phyloP scores from a whole-genome alignment of 2,888 invertebrate species.

The Chaetoderma sp. region DNA sequence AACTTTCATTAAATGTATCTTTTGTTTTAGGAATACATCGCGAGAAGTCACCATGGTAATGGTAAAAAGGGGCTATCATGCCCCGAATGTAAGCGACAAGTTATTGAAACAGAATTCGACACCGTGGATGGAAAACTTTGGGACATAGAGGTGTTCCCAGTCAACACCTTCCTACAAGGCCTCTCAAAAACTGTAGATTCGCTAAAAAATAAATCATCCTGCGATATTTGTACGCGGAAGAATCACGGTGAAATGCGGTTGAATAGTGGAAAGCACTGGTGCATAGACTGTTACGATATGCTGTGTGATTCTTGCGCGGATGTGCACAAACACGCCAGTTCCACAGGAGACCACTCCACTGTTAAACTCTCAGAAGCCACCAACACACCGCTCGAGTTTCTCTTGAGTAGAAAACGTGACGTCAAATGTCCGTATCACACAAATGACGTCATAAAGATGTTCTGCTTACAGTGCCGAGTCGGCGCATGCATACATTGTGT shows the following conservation, averaged over 20 bases:
- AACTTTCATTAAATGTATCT: no score
- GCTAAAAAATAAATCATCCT: neutral
- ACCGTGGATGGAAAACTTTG: no score
- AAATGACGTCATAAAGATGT: conserved; percentile 44
- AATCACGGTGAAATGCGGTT: no score
- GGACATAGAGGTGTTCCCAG: neutral
- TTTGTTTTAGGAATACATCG: no score
- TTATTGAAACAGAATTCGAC: no score
- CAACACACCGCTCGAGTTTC: conserved; percentile 42
- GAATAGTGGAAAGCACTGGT: conserved; percentile 42
- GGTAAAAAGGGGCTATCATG: no score
- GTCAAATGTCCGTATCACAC: conserved; percentile 47
- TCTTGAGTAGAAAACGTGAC: conserved; percentile 48
- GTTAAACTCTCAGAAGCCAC: conserved; percentile 45
- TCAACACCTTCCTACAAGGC: neutral
- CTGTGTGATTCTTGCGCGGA: conserved; percentile 48
- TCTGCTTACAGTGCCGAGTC: conserved; percentile 50
- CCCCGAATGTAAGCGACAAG: no score
- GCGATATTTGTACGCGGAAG: neutral
- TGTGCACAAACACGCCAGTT: conserved; percentile 48
- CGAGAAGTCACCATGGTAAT: no score
- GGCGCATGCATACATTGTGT: conserved; percentile 53
- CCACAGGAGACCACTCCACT: conserved; percentile 46
- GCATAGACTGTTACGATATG: conserved; percentile 54
- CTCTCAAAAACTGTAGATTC: neutral